phyloP scores from a whole-genome alignment of 2,888 invertebrate genomes.

The Agapostemon virescens region DNA sequence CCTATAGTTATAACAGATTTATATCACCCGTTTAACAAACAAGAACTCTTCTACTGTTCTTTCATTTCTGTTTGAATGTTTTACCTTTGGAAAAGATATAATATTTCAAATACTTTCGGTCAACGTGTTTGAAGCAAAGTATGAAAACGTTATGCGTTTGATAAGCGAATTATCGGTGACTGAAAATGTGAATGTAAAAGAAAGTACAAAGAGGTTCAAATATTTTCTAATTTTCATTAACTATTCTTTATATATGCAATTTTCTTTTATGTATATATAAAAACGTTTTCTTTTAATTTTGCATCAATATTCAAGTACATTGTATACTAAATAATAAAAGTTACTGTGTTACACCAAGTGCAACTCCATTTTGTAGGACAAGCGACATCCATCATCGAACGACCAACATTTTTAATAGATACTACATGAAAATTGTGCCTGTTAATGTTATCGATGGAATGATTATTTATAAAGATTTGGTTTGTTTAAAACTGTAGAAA shows the following conservation, averaged over 20 bases:
- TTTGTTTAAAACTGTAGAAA: background rate
- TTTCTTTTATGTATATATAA: background rate
- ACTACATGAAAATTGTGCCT: background rate
- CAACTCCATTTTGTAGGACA: background rate
- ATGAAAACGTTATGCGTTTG: background rate
- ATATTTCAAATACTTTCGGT: background rate
- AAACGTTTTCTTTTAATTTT: background rate
- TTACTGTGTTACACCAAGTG: background rate
- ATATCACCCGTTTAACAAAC: background rate
- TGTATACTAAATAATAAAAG: background rate
- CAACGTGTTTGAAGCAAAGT: background rate
- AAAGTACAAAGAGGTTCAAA: background rate
- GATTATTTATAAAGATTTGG: no score
- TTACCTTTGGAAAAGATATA: background rate
- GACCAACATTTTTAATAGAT: background rate
- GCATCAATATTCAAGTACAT: background rate
- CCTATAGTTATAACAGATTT: background rate
- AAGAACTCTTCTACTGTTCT: background rate
- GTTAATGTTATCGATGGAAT: background rate
- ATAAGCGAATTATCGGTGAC: no score
- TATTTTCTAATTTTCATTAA: background rate
- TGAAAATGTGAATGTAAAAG: background rate
- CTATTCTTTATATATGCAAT: background rate
- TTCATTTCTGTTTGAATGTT: background rate
- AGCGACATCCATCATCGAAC: background rate